Percentiles rank a stretch among this genome's conserved stretches.
Conservation (phyloP, 37 sponge, comb jelly and placozoan species). For the Sycon ciliatum region DNA sequence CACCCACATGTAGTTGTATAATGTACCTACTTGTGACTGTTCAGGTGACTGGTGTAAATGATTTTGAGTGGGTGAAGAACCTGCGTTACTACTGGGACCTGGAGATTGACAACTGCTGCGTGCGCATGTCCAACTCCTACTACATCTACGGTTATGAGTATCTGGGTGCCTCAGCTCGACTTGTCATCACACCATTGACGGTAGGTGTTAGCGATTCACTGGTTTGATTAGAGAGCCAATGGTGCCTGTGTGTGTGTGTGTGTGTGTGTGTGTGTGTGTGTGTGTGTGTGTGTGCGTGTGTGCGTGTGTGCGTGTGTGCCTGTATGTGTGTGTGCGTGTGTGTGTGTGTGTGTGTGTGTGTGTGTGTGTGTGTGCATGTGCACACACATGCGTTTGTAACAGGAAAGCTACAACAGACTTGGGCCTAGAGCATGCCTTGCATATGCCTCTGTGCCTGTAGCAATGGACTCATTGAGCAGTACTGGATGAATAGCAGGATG, state of each 20-base stretch:
- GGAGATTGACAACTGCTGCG: slow-evolving; percentile 81
- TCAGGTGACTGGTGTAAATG: slow-evolving; percentile 56
- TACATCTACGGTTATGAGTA: slow-evolving; percentile 95
- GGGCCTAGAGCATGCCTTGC: no score
- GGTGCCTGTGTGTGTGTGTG: slow-evolving; percentile 6
- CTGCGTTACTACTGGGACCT: slow-evolving; percentile 94
- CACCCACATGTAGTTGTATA: no score
- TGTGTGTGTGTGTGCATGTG: no score
- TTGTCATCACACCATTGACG: slow-evolving; percentile 97
- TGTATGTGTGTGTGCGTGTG: no score
- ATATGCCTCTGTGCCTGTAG: no score
- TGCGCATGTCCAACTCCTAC: slow-evolving; percentile 82
- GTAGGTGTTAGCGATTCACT: slow-evolving; percentile 35
- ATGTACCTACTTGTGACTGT: not conserved
- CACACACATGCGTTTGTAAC: slow-evolving; percentile 12
- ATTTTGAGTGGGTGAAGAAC: slow-evolving; percentile 98
- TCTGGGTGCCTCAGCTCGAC: slow-evolving; percentile 84
- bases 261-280: slow-evolving; percentile 25
- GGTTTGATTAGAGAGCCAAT: no score
- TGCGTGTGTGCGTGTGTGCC: not conserved
- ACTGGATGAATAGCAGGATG: no score
- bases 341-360: no score
- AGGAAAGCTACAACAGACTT: no score
- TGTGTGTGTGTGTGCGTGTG: slow-evolving; percentile 13
- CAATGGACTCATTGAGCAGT: no score